These are phyloP conservation scores for Hemitrygon akajei DNA, from an alignment of 2,797 vertebrate species.

Conservation along the genomic window DNA sequence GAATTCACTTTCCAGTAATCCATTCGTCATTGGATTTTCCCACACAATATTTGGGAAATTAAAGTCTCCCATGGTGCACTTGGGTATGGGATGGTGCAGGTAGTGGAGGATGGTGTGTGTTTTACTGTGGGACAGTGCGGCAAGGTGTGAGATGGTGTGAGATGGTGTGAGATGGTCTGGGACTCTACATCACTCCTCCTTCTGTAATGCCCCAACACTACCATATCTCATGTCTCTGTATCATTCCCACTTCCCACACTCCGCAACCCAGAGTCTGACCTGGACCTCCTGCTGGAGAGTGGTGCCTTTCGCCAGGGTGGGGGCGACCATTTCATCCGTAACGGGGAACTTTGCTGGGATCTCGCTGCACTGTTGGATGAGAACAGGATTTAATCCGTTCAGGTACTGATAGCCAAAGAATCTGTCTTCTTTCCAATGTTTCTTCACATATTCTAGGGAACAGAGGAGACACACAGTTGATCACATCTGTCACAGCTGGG, in stretches of 20 bases:
- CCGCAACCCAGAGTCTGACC: slow-evolving; percentile 48
- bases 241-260: background rate
- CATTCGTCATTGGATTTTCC: too few species aligned
- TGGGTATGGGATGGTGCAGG: too few species aligned
- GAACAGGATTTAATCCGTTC: slow-evolving; percentile 68
- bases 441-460: slow-evolving; percentile 56
- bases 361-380: slow-evolving; percentile 51
- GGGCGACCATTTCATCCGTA: slow-evolving; percentile 61
- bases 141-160: too few species aligned
- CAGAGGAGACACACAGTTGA: background rate
- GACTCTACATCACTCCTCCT: too few species aligned
- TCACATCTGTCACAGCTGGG: background rate
- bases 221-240: background rate
- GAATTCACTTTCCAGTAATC: too few species aligned
- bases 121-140: too few species aligned
- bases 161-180: too few species aligned
- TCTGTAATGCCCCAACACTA: too few species aligned
- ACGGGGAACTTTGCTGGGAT: slow-evolving; percentile 65
- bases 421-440: slow-evolving; percentile 66
- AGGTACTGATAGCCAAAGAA: slow-evolving; percentile 74
- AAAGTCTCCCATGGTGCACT: too few species aligned
- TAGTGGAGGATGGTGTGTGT: too few species aligned
- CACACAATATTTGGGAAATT: too few species aligned
- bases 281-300: slow-evolving; percentile 63
- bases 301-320: slow-evolving; percentile 58